Conservation (phyloP, 1,140 invertebrate species). For the Drosophila orena region DNA sequence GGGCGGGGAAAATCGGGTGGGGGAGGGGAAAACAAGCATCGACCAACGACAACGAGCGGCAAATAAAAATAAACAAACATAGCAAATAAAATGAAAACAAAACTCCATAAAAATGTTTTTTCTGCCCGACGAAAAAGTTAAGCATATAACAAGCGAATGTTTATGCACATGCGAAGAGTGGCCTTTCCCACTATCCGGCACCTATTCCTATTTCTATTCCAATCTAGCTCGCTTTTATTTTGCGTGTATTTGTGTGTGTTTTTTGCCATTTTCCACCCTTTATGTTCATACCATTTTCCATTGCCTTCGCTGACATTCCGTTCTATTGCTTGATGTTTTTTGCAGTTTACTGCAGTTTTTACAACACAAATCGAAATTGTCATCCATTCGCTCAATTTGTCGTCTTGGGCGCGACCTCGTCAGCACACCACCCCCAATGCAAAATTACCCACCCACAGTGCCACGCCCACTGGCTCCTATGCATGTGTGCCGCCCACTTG, state of each 20-base stretch:
- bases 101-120: conserved; percentile 78
- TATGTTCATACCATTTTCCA: background rate
- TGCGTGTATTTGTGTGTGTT: conserved; percentile 27
- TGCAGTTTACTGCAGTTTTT: conserved; percentile 82
- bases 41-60: conserved; percentile 55
- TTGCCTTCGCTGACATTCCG: conserved; percentile 12
- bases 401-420: conserved; percentile 57
- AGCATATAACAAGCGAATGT: conserved; percentile 62
- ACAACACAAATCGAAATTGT: conserved; percentile 83
- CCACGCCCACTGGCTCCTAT: conserved; percentile 26
- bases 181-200: conserved; percentile 3
- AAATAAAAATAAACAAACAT: conserved; percentile 83
- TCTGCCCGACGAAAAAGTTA: conserved; percentile 62
- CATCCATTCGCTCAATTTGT: conserved; percentile 84
- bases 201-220: conserved; percentile 3
- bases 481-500: conserved; percentile 24
- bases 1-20: conserved; percentile 7
- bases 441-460: background rate
- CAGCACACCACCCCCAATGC: conserved; percentile 9
- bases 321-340: conserved; percentile 51
- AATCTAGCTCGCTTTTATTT: conserved; percentile 32
- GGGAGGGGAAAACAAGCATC: conserved; percentile 5
- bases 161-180: conserved; percentile 58
- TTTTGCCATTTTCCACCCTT: conserved; percentile 43
- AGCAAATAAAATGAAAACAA: conserved; percentile 82